These are phyloP conservation scores for Holacanthus passer DNA, from an alignment of 2,113 vertebrate genomes.

Conservation along the genomic window DNA sequence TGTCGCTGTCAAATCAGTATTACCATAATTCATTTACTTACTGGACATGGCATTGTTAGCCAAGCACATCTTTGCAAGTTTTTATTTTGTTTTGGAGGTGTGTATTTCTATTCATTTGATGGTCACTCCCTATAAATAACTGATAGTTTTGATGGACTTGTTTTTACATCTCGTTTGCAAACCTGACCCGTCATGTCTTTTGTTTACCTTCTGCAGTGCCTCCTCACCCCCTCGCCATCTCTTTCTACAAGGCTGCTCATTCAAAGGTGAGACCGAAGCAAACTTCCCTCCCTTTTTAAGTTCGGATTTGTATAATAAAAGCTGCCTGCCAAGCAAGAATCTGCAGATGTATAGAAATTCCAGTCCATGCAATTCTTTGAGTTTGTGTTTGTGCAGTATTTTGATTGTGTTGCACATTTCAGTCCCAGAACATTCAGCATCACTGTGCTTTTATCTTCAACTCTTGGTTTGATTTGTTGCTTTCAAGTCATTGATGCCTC, in stretches of 20 bases:
- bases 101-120: neutral
- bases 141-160: neutral
- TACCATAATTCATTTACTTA: neutral
- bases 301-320: slow-evolving; percentile 4
- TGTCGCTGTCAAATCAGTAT: neutral
- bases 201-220: slow-evolving; percentile 86
- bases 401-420: slow-evolving; percentile 74
- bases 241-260: slow-evolving; percentile 91
- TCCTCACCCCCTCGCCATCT: slow-evolving; percentile 94
- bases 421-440: slow-evolving; percentile 77
- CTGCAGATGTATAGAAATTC: slow-evolving; percentile 7
- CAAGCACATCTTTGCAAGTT: neutral
- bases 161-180: slow-evolving; percentile 2
- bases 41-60: neutral
- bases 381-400: slow-evolving; percentile 68
- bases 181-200: slow-evolving; percentile 21
- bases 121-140: neutral
- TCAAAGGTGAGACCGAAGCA: slow-evolving; percentile 90
- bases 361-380: slow-evolving; percentile 30
- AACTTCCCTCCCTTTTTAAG: neutral
- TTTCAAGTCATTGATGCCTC: slow-evolving; percentile 78
- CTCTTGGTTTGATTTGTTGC: slow-evolving; percentile 74
- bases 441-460: slow-evolving; percentile 71
- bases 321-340: neutral
- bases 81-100: slow-evolving; percentile 1